These are phyloP conservation scores for Amiota communis DNA, from an alignment of 2,888 invertebrate species.

Conservation along the genomic window DNA sequence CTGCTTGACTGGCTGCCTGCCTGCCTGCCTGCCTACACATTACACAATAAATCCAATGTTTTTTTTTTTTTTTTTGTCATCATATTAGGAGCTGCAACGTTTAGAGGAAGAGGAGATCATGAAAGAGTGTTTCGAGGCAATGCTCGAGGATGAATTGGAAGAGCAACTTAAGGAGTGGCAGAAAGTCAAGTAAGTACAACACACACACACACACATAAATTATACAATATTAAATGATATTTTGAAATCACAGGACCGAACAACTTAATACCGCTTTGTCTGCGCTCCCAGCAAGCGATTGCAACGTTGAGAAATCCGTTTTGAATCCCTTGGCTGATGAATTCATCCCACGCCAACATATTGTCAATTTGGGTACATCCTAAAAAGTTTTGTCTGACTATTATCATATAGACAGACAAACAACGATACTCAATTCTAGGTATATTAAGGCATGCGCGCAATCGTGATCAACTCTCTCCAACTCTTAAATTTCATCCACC, in stretches of 20 bases:
- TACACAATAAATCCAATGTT: too few species aligned
- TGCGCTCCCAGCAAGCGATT: slow-evolving; percentile 67
- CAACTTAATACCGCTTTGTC: slow-evolving; percentile 71
- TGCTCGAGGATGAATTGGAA: slow-evolving; percentile 83
- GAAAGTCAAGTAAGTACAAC: slow-evolving; percentile 63
- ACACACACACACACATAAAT: background rate
- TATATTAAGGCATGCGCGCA: background rate
- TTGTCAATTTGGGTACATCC: slow-evolving; percentile 67
- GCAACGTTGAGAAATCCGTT: slow-evolving; percentile 78
- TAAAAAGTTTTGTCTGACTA: slow-evolving; percentile 47
- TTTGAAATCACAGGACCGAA: slow-evolving; percentile 55
- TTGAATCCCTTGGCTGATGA: slow-evolving; percentile 90
- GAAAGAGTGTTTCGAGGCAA: slow-evolving; percentile 90
- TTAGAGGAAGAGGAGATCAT: slow-evolving; percentile 89
- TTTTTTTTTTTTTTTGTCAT: too few species aligned
- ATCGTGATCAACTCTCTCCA: background rate
- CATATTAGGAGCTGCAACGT: slow-evolving; percentile 83
- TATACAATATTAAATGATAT: background rate
- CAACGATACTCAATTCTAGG: too few species aligned
- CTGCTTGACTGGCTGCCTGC: background rate
- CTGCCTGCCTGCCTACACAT: background rate
- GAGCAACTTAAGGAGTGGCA: slow-evolving; percentile 73
- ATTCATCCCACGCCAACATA: slow-evolving; percentile 79
- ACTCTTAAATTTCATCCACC: background rate
- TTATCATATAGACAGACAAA: too few species aligned